Percentiles rank a stretch among this genome's conserved stretches.
Conservation (phyloP, 2,888 invertebrate species). For the Euzophera pinguis region DNA sequence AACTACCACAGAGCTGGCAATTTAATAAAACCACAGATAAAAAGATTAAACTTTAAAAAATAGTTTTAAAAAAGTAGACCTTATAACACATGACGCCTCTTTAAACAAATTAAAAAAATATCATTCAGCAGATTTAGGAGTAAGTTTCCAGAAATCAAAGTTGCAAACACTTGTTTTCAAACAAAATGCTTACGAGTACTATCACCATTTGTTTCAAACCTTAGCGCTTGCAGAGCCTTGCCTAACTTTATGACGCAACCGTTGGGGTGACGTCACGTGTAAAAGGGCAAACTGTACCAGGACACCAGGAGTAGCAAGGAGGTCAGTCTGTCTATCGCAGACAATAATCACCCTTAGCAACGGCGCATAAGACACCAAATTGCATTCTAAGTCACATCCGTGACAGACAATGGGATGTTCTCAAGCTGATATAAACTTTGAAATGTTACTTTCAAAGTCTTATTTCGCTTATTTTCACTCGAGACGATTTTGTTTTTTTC, state of each 20-base stretch:
- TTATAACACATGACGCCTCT: too few species aligned
- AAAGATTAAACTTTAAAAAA: too few species aligned
- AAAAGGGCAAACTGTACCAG: constrained; percentile 61
- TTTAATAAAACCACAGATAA: too few species aligned
- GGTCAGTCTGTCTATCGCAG: constrained; percentile 15
- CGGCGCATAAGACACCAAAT: constrained; percentile 12
- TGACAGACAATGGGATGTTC: background rate
- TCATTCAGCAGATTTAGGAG: too few species aligned
- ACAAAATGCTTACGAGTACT: too few species aligned
- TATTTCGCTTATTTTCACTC: constrained; percentile 15
- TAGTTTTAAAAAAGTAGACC: too few species aligned
- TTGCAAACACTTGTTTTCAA: too few species aligned
- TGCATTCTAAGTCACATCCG: constrained; percentile 15
- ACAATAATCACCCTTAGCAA: constrained; percentile 25
- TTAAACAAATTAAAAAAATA: too few species aligned
- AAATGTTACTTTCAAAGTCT: constrained; percentile 2
- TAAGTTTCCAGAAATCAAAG: too few species aligned
- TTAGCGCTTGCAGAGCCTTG: background rate
- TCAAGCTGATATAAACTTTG: constrained; percentile 21
- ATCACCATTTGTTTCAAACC: background rate
- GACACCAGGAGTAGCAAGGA: constrained; percentile 39
- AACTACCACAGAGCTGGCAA: too few species aligned
- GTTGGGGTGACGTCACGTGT: constrained; percentile 61
- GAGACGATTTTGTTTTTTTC: background rate
- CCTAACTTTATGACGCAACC: background rate